These are phyloP conservation scores for Champsocephalus esox DNA, from an alignment of 2,797 vertebrate species.

Conservation along the genomic window DNA sequence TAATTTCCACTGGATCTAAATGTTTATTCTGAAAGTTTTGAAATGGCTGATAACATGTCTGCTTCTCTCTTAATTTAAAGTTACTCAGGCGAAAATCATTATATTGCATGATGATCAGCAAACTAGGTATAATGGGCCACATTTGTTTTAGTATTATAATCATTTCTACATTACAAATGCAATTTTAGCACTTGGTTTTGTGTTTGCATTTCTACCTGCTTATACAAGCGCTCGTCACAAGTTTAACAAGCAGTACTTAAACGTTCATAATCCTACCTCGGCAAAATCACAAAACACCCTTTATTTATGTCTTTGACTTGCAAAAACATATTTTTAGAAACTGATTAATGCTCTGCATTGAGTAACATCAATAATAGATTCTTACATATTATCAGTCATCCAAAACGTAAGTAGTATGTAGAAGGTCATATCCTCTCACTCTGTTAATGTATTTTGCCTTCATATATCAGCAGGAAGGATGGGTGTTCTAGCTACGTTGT, in stretches of 20 bases:
- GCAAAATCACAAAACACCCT: neutral
- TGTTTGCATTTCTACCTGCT: conserved; percentile 12
- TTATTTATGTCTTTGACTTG: conserved; percentile 5
- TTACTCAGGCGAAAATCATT: conserved; percentile 2
- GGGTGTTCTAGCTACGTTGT: conserved; percentile 5
- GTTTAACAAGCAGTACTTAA: neutral
- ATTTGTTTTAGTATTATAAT: conserved; percentile 30
- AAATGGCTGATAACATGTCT: neutral
- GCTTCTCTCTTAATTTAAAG: neutral
- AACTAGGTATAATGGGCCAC: conserved; percentile 24
- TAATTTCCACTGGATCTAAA: neutral
- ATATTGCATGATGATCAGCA: conserved; percentile 34
- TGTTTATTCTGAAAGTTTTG: neutral
- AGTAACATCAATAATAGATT: neutral
- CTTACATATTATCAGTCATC: conserved; percentile 3
- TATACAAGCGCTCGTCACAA: neutral
- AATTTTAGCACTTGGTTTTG: conserved; percentile 8
- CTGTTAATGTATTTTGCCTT: neutral
- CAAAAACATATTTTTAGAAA: neutral
- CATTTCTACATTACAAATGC: conserved; percentile 26
- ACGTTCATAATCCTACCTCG: neutral
- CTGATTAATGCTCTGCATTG: neutral
- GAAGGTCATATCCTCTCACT: conserved; percentile 8
- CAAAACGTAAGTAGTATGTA: neutral
- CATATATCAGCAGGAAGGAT: conserved; percentile 15